Conservation (phyloP, 37 sponge, comb jelly and placozoan genomes). For the Diacarnus erythraeanus region DNA sequence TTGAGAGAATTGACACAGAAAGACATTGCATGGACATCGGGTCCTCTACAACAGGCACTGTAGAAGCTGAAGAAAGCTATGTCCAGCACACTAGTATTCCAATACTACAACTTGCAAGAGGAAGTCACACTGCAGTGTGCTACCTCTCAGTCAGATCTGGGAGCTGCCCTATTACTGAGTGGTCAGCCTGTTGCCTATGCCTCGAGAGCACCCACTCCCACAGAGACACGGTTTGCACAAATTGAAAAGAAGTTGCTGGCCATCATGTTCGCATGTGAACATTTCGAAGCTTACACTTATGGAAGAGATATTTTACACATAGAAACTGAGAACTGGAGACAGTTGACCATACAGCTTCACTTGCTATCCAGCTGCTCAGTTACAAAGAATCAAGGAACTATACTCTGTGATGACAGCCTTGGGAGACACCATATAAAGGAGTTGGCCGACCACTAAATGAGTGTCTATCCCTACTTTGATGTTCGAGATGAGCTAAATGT, state of each 20-base stretch:
- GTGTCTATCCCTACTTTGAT: constrained; percentile 26
- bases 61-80: constrained; percentile 24
- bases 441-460: constrained; percentile 41
- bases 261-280: constrained; percentile 54
- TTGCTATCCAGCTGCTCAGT: too few species aligned
- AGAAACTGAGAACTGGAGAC: too few species aligned
- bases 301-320: constrained; percentile 29
- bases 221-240: constrained; percentile 47
- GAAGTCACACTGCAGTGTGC: constrained; percentile 21
- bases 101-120: constrained; percentile 15
- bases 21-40: not conserved
- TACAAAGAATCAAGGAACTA: too few species aligned
- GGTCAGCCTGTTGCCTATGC: constrained; percentile 59
- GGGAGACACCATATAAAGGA: not conserved
- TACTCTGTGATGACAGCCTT: too few species aligned
- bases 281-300: constrained; percentile 50
- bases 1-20: constrained; percentile 13
- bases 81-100: constrained; percentile 18
- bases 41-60: not conserved
- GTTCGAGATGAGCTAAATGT: constrained; percentile 37
- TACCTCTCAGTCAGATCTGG: constrained; percentile 24
- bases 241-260: constrained; percentile 63
- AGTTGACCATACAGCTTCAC: too few species aligned
- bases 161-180: constrained; percentile 46
- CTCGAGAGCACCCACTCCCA: constrained; percentile 22